Base-by-base conservation (phyloP, 1,140 invertebrate genomes). In the Drosophila subpulchrella region DNA sequence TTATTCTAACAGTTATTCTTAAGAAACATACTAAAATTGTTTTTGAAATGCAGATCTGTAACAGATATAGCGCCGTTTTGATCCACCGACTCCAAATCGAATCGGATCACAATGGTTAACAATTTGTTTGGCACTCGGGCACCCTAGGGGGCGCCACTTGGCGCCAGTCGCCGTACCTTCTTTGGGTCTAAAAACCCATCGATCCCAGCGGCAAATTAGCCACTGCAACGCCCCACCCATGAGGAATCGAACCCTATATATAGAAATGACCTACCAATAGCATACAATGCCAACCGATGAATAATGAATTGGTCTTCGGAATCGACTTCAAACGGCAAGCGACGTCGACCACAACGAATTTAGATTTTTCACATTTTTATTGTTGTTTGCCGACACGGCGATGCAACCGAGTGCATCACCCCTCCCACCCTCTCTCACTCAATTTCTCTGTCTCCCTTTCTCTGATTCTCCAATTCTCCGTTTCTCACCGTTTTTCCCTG, bases 221-320 rank as follows among this genome's bases (percentile, higher is more conserved):
- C 82, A 83, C 84, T 83, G 84, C 84, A 83, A 88, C 84, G 76
- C 83, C 79, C 73, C 73, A 32, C 38, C 34, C 67, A 41, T 2
- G 15, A 57, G n/a, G 36, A 27, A 27, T 15, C 46, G n/a, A 27
- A 4, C 15, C 3, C 0, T 7, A 17, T 17, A 15, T 12, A 34
- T 17, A 36, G n/a, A n/a, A 8, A 12, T 20, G 5, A 1, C 20
- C 20, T 5, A 4, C 27, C 27, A 34, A 34, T 30, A 4, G 13
- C 27, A 60, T 53, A 66, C 41, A 54, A 67, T 66, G 66, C 50
- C 54, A 66, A 63, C 77, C 61, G 83, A 82, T 75, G 83, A 82
- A 86, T 86, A 86, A 88, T 88, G 80, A 79, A 86, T 88, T 89
- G 79, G 62, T 83, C 81, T 88, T 48, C 17, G 65, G 60, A 66